A percentile compares a stretch with the other conserved stretches of the same genome.
Evolutionary conservation across 2,113 vertebrate genomes (phyloP).

Genomic region (Glaucidium brasilianum): DNA sequence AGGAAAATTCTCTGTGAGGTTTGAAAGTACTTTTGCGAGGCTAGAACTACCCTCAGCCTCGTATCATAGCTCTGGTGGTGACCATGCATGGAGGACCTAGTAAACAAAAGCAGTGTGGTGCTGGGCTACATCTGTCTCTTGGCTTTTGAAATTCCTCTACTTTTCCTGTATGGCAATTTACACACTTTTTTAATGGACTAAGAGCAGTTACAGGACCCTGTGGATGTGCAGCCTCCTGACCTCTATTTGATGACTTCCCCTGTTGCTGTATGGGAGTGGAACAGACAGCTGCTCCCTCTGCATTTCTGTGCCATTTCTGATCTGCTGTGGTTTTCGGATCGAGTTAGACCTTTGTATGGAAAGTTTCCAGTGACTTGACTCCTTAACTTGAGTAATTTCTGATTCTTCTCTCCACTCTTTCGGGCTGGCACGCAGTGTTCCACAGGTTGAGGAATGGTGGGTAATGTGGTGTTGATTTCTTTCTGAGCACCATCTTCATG

Average conservation of each 20-base stretch:
- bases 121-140: not conserved
- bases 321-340: not conserved
- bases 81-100: not conserved
- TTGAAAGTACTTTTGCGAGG: not conserved
- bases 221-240: not conserved
- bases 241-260: not conserved
- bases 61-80: fast-evolving
- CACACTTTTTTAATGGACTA: not conserved
- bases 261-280: not conserved
- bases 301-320: not conserved
- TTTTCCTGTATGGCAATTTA: not conserved
- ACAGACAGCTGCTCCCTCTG: not conserved
- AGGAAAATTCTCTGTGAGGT: not conserved
- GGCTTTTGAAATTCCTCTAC: not conserved
- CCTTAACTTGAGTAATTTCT: too few species aligned
- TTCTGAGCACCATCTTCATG: not conserved
- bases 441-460: not conserved
- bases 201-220: not conserved
- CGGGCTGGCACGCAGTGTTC: not conserved
- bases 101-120: not conserved
- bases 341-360: not conserved
- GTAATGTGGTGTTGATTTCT: not conserved
- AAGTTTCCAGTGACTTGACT: not conserved
- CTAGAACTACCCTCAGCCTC: not conserved
- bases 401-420: not conserved